Evolutionary conservation across 2,797 vertebrate species (phyloP), one percentile per base, ranked within the genome.

Genomic region (Cossypha dichroa): DNA sequence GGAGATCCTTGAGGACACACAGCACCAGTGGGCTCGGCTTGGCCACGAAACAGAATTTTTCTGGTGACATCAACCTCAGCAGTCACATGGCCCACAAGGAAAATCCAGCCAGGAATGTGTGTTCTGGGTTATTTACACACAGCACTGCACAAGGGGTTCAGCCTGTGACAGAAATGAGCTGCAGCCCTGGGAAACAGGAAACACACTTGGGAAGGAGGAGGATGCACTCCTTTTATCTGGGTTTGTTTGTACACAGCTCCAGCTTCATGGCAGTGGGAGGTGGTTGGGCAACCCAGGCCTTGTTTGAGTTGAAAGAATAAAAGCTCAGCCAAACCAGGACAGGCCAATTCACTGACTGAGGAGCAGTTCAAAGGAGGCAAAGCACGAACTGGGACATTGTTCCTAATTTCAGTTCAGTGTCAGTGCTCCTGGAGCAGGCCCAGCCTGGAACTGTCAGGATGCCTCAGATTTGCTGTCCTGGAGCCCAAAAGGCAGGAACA

Each of bases 121-220:
- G 48, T 74, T 59, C 70, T 51, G 84, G 54, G 49, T 80, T 85
- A 63, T 74, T 96, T 49, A 77, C 86, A 91, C 75, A 70, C 34
- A 36, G 38, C 83, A 21, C 80, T 92, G 92, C 62, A 68, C 63
- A 74, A 40, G 73, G 79, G 79, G n/a, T 62, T 80, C 72, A 62
- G 67, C 43, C 83, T 55, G 33, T 73, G 84, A 56, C 48, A 91
- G 70, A 40, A 89, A 87, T 1, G 72, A 92, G 76, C 88, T 90
- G 90, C 28, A 86, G 90, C 55, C 33, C 77, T 87, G 88, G 59
- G 93, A 96, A 95, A 80, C 75, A 88, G 94, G 84, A 94, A 94
- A 15, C 63, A 36, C 40, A 2, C 62, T 68, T 51, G 67, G 79
- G 48, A 31, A 69, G 88, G 59, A 94, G 59, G 63, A 79, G 83